phyloP scores from a whole-genome alignment of 2,113 vertebrate species.

The Labeo rohita region DNA sequence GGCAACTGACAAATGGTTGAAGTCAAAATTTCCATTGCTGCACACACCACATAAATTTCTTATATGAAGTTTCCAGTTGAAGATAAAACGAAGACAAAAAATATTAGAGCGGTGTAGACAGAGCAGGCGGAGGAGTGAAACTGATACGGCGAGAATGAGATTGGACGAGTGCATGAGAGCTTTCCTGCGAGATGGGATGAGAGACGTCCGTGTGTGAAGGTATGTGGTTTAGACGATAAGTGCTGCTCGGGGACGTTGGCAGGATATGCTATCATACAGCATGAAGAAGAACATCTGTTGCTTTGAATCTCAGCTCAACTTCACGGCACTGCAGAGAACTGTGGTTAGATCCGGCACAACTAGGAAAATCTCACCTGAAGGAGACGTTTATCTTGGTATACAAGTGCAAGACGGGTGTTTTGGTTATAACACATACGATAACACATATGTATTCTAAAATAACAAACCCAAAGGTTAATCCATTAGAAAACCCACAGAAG shows the following conservation, averaged over 20 bases:
- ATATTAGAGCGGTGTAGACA: not conserved
- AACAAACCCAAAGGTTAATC: not conserved
- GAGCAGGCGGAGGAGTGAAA: conserved; percentile 3
- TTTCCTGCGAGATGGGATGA: conserved; percentile 30
- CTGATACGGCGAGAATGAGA: conserved; percentile 16
- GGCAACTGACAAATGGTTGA: conserved; percentile 34
- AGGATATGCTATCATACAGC: conserved; percentile 29
- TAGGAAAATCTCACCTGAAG: not conserved
- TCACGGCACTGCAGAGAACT: not conserved
- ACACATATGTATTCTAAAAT: no score
- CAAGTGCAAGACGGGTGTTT: not conserved
- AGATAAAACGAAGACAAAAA: conserved; percentile 19
- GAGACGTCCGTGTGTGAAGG: conserved; percentile 14
- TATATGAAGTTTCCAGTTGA: conserved; percentile 9
- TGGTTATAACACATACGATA: not conserved
- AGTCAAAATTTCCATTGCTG: conserved; percentile 1
- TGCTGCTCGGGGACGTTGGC: conserved; percentile 26
- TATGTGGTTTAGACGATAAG: conserved; percentile 40
- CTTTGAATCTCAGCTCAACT: not conserved
- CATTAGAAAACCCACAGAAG: no score
- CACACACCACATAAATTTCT: not conserved
- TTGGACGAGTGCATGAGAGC: conserved; percentile 16
- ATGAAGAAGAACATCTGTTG: conserved; percentile 28
- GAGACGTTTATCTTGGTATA: not conserved
- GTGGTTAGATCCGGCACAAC: not conserved